Percentiles rank a stretch among this genome's conserved stretches.
Evolutionary conservation across 2,113 vertebrate genomes (phyloP).

Genomic region (Zosterops lateralis): DNA sequence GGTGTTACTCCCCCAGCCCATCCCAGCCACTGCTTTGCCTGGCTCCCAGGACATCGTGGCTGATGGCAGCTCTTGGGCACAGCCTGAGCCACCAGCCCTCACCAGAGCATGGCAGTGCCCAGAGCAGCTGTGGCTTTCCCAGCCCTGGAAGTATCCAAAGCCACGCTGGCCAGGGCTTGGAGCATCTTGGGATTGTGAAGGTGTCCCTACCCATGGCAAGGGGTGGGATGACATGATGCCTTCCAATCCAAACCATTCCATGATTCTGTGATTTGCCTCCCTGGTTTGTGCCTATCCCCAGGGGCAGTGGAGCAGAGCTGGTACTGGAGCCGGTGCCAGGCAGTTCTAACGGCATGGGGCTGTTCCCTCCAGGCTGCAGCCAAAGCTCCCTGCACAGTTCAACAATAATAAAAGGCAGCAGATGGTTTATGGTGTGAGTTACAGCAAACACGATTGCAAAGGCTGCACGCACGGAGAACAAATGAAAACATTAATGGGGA

Average conservation of each 20-base stretch:
- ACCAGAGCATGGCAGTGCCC: neutral
- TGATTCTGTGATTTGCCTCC: fast-evolving
- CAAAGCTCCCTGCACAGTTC: neutral
- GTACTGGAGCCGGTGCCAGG: fast-evolving
- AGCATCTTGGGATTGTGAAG: neutral
- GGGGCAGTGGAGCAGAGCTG: fast-evolving
- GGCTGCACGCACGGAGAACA: neutral
- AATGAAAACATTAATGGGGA: neutral
- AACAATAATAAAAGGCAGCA: constrained; percentile 20
- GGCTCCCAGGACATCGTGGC: fast-evolving
- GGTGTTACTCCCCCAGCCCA: neutral
- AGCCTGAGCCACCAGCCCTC: neutral
- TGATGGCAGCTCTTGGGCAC: neutral
- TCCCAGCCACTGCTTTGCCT: neutral
- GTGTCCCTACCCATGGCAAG: neutral
- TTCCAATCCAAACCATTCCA: neutral
- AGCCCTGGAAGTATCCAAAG: neutral
- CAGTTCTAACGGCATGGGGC: neutral
- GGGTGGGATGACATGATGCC: too few species aligned
- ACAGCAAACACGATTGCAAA: neutral
- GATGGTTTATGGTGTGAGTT: constrained; percentile 16
- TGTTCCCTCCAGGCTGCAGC: neutral
- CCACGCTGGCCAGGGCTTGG: neutral
- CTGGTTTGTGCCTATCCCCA: neutral
- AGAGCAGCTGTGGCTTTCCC: neutral